phyloP scores from a whole-genome alignment of 2,888 invertebrate species.

The Diaphora mendica region DNA sequence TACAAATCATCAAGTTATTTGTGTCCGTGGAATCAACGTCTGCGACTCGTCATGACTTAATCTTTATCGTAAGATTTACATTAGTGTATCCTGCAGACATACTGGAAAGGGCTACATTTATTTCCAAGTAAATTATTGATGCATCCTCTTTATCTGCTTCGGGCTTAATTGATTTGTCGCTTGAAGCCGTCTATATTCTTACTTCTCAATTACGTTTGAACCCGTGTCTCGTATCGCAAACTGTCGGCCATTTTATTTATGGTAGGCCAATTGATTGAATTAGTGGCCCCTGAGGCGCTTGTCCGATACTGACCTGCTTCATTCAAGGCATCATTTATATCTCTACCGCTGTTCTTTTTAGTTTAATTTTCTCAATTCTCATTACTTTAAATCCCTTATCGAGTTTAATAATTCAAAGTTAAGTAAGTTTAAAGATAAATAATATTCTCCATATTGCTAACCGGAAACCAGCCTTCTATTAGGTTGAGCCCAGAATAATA shows the following conservation, averaged over 20 bases:
- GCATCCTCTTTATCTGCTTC: slow-evolving; percentile 79
- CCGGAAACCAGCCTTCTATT: neutral
- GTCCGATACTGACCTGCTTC: slow-evolving; percentile 71
- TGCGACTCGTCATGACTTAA: slow-evolving; percentile 42
- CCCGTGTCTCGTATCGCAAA: slow-evolving; percentile 74
- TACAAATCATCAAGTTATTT: slow-evolving; percentile 37
- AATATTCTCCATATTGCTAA: too few species aligned
- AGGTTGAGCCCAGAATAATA: neutral
- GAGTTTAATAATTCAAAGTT: too few species aligned
- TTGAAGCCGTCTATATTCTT: slow-evolving; percentile 73
- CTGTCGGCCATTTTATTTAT: slow-evolving; percentile 81
- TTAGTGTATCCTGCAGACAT: slow-evolving; percentile 59
- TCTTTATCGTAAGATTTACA: slow-evolving; percentile 59
- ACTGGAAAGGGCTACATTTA: slow-evolving; percentile 60
- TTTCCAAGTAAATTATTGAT: slow-evolving; percentile 74
- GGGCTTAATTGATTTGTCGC: slow-evolving; percentile 83
- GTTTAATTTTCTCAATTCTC: slow-evolving; percentile 44
- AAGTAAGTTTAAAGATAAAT: too few species aligned
- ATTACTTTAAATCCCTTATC: too few species aligned
- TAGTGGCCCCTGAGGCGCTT: slow-evolving; percentile 81
- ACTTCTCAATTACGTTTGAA: slow-evolving; percentile 82
- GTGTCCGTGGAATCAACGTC: slow-evolving; percentile 40
- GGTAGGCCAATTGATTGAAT: slow-evolving; percentile 84
- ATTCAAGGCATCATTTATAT: slow-evolving; percentile 75
- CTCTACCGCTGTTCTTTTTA: slow-evolving; percentile 64